phyloP scores from a whole-genome alignment of 30 jellyfish, hydroid and myxozoan genomes.

The Cassiopea andromeda region DNA sequence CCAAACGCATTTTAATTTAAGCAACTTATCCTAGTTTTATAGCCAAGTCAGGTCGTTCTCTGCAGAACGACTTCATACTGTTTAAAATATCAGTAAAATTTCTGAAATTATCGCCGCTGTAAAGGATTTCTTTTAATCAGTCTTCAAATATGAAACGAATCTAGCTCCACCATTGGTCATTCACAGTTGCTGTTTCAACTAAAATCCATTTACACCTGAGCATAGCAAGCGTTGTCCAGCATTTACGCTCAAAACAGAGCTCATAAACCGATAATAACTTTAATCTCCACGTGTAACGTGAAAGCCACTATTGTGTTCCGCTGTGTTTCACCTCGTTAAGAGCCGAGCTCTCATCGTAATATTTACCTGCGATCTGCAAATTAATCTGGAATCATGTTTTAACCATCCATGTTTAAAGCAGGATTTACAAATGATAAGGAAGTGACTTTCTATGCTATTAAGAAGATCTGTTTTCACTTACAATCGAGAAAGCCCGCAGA shows the following conservation, averaged over 20 bases:
- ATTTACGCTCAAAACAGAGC: slow-evolving; percentile 55
- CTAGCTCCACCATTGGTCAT: neutral
- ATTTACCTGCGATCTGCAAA: slow-evolving; percentile 81
- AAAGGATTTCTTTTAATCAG: neutral
- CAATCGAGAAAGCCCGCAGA: slow-evolving; percentile 86
- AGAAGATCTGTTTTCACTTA: slow-evolving; percentile 82
- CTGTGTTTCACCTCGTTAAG: slow-evolving; percentile 86
- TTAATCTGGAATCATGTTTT: slow-evolving; percentile 83
- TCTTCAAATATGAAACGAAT: neutral
- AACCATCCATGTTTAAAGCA: slow-evolving; percentile 84
- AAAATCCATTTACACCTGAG: slow-evolving; percentile 58
- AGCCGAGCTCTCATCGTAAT: slow-evolving; percentile 71
- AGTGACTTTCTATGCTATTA: slow-evolving; percentile 81
- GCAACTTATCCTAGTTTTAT: neutral
- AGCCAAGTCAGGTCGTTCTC: neutral
- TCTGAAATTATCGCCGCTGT: neutral
- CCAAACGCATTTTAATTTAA: neutral
- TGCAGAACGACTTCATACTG: neutral
- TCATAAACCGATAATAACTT: slow-evolving; percentile 75
- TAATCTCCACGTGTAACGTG: slow-evolving; percentile 82
- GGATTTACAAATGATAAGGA: slow-evolving; percentile 84
- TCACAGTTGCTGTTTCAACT: slow-evolving; percentile 29
- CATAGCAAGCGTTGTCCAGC: slow-evolving; percentile 44
- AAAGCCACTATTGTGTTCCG: slow-evolving; percentile 75
- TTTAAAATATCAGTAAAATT: neutral